These are phyloP conservation scores for Anthoptus insignis DNA, from an alignment of 2,888 invertebrate species.

Conservation along the genomic window DNA sequence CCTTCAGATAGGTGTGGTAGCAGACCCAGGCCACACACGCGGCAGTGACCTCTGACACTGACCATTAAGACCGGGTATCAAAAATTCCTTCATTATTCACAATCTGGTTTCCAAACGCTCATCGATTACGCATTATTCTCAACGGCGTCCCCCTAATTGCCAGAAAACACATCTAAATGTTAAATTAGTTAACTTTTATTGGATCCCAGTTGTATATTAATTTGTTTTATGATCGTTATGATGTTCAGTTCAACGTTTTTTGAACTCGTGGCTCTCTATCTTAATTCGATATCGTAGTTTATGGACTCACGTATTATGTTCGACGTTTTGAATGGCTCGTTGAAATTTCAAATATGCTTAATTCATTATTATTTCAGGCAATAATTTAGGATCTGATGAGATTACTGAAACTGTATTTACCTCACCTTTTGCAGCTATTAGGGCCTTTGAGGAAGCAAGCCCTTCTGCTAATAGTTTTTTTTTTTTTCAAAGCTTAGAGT, in stretches of 20 bases:
- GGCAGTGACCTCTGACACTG: conserved; percentile 27
- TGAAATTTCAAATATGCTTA: not conserved
- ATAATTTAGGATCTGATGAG: too few relatives aligned
- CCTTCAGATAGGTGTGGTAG: conserved; percentile 10
- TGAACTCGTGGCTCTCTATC: conserved; percentile 12
- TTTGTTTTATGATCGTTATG: conserved; percentile 59
- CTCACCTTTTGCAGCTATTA: too few relatives aligned
- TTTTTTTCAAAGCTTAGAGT: not conserved
- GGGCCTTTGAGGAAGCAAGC: too few relatives aligned
- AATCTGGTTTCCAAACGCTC: conserved; percentile 27
- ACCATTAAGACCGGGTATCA: conserved; percentile 19
- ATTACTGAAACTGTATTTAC: too few relatives aligned
- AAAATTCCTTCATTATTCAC: conserved; percentile 37
- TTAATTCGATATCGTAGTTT: conserved; percentile 20
- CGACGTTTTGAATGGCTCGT: conserved; percentile 1
- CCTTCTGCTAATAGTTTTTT: not conserved
- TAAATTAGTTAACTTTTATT: conserved; percentile 60
- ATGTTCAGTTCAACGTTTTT: conserved; percentile 40
- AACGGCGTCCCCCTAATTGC: conserved; percentile 53
- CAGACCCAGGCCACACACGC: conserved; percentile 32
- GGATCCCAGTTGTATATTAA: conserved; percentile 61
- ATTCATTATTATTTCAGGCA: conserved; percentile 8
- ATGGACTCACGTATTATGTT: conserved; percentile 15
- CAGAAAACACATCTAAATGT: conserved; percentile 62
- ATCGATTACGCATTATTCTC: conserved; percentile 29